Base-by-base conservation (phyloP, 2,888 invertebrate genomes). In the Meghimatium bilineatum region DNA sequence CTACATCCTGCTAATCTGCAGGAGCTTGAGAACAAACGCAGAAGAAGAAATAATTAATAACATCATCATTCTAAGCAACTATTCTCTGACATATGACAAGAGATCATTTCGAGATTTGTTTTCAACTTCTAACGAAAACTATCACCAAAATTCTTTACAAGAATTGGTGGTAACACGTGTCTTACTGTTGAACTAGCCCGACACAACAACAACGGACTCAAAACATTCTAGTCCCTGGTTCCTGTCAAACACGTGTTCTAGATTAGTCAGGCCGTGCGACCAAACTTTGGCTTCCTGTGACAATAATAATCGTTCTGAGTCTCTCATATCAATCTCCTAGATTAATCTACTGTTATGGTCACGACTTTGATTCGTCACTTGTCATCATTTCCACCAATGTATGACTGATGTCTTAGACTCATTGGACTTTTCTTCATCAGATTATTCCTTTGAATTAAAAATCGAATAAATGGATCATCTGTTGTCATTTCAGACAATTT, bases 311-410 rank as follows among this genome's bases (percentile, higher is more conserved):
- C 67, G n/a, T 12, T 8, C 49, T 67, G 26, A 38, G 26, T 49
- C 23, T 34, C 66, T 49, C 75, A 44, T 74, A 82, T 49, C 75
- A 75, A 63, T 82, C 82, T 49, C 34, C 44, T 8, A 36, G 44
- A 38, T 74, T 74, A 34, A 12, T 49, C 74, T 36, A 49, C 14
- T 63, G 63, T 49, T 49, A 56, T 32, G 36, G 29, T 82, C 82
- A 66, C 52, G 49, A 66, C 34, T 69, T 67, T 80, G 80, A 80
- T 69, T 71, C 38, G 80, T 34, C 67, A 23, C 80, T 52, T 80
- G 69, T 36, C 80, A 20, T 80, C 56, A 52, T 80, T 80, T 80
- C 71, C 80, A 6, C 69, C 34, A 49, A 29, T 23, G 34, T 67
- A 36, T 12, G 78, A 66, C 26, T 74, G 49, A 74, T 49, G 29